Conservation (phyloP, 2,888 invertebrate species). For the Lepetodrilus schrolli region DNA sequence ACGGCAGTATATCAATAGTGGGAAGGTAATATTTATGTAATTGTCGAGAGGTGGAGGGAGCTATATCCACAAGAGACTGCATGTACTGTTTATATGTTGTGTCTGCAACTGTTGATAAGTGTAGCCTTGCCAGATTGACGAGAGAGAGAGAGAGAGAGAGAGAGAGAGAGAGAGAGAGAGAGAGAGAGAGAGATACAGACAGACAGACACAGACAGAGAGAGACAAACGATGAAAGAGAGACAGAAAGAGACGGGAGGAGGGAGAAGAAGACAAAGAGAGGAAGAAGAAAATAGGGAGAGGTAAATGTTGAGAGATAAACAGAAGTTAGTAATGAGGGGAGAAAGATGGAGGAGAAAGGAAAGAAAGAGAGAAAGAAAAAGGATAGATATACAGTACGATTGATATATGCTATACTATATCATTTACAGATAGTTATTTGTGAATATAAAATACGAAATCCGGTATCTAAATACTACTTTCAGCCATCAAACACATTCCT, state of each 20-base stretch:
- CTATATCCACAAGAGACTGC: background rate
- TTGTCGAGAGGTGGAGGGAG: background rate
- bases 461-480: no score
- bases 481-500: no score
- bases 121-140: background rate
- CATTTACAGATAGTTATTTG: no score
- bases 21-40: constrained; percentile 1
- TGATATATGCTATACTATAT: no score
- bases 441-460: no score
- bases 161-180: constrained; percentile 13
- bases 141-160: constrained; percentile 23
- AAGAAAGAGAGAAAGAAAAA: constrained; percentile 14
- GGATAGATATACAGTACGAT: no score
- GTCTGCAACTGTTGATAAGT: background rate
- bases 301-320: no score
- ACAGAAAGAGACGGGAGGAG: background rate
- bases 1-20: background rate
- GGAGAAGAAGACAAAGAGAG: constrained; percentile 4
- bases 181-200: no score
- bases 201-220: background rate
- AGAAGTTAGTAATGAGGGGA: no score
- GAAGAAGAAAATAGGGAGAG: background rate
- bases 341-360: background rate
- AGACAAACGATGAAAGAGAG: background rate
- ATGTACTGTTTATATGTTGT: background rate